Evolutionary conservation across 2,113 vertebrate species (phyloP).

Genomic region (Oreocharis arfaki): DNA sequence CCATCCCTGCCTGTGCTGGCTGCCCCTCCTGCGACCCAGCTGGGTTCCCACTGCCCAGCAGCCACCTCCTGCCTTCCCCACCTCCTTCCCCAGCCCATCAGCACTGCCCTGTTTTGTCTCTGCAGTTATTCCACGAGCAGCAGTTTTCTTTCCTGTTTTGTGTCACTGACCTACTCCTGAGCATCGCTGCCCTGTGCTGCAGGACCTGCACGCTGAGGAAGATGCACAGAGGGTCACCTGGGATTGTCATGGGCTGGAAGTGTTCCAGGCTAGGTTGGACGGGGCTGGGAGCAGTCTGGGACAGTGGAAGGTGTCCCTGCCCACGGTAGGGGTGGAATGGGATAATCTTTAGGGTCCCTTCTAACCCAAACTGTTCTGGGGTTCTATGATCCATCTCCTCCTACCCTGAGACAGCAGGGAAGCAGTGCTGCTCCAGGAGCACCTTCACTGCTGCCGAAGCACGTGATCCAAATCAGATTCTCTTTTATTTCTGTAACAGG

Average conservation of each 20-base stretch:
- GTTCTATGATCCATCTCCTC: neutral
- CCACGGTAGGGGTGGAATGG: neutral
- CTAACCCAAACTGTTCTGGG: fast-evolving
- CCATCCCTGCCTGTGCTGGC: fast-evolving
- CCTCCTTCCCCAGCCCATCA: too few species aligned
- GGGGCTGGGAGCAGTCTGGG: neutral
- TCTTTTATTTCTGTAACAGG: neutral
- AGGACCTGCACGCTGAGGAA: fast-evolving
- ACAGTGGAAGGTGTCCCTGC: neutral
- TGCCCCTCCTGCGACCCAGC: neutral
- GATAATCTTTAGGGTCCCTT: neutral
- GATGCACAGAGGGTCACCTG: neutral
- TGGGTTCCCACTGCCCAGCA: neutral
- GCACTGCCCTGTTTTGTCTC: fast-evolving
- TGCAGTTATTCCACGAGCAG: fast-evolving
- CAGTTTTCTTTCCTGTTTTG: fast-evolving
- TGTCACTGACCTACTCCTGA: fast-evolving
- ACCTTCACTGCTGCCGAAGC: neutral
- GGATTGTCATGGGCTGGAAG: fast-evolving
- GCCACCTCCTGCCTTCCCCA: neutral
- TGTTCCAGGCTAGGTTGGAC: neutral
- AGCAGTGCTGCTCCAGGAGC: neutral
- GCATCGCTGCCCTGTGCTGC: neutral
- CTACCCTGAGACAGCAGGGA: neutral
- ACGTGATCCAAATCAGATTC: neutral